Evolutionary conservation across 2,888 invertebrate species (phyloP), one percentile per base, ranked within the genome.

Genomic region (Nomada goodeniana): DNA sequence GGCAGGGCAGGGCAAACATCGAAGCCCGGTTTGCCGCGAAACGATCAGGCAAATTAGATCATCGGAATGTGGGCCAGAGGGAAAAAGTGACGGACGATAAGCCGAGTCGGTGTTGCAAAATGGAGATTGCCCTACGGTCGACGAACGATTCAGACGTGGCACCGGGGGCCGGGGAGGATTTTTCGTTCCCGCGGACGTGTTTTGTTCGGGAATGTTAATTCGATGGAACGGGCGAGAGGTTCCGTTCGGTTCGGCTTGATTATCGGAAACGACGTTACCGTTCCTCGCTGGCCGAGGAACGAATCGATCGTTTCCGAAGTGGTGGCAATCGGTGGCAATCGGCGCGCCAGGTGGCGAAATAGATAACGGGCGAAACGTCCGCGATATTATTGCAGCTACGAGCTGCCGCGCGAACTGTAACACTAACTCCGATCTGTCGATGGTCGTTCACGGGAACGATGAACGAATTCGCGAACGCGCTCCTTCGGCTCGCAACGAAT

Each of bases 1-100:
- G 29, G 29, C 29, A 7, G 0, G 11, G 52, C 61, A 57, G 68
- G 44, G 68, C 82, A 82, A 82, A 82, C 82, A 69, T 42, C 61
- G 50, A 23, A 29, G 67, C 13, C 60, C 65, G 59, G 69, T 44
- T 79, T 53, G n/a, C 59, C 29, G 26, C 60, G 79, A 73, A 69
- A 64, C 68, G 80, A 73, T 71, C 78, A 53, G 59, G 63, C 55
- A 65, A 81, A 81, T 81, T 72, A 65, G 59, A 76, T 80, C 70
- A 52, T 47, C 59, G 69, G 15, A 20, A 70, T 20, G 68, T 20
- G 26, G 50, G 59, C 0, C 53, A 57, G 61, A 13, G 9, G 18
- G 15, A 26, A 18, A 2, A 36, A 36, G 36, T 36, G 36, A n/a
- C 53, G 29, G 26, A 26, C 52, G 18, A 2, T 13, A 23, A 61